A percentile compares a stretch with the other conserved stretches of the same genome.
These are phyloP conservation scores for Origma solitaria DNA, from an alignment of 2,113 vertebrate species.

Conservation along the genomic window DNA sequence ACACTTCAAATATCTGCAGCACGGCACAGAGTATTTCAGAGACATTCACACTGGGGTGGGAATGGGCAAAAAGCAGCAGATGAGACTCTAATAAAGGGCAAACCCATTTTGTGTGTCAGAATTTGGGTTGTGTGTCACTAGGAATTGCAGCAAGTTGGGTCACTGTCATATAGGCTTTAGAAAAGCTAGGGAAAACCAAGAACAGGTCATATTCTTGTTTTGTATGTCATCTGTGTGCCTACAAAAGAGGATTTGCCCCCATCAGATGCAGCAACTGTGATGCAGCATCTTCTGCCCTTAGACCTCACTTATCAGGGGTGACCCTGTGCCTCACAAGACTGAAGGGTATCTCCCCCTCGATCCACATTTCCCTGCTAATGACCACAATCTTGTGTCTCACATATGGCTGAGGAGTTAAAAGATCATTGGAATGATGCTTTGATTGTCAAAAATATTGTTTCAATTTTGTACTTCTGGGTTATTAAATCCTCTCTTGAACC, in stretches of 20 bases:
- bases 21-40: not conserved
- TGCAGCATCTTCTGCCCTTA: not conserved
- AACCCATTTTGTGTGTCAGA: not conserved
- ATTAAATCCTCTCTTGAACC: not conserved
- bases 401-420: not conserved
- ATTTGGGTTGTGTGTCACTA: not conserved
- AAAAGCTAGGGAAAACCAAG: not conserved
- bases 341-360: not conserved
- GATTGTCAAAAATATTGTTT: not conserved
- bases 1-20: not conserved
- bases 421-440: not conserved
- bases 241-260: not conserved
- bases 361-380: not conserved
- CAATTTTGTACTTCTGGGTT: not conserved
- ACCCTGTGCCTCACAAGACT: not conserved
- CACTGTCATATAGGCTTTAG: not conserved
- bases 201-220: not conserved
- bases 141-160: not conserved
- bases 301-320: not conserved
- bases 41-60: rapidly evolving
- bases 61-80: not conserved
- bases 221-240: not conserved
- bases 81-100: not conserved
- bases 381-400: not conserved
- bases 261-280: not conserved